phyloP scores from a whole-genome alignment of 2,113 vertebrate species.

The Miniopterus natalensis region DNA sequence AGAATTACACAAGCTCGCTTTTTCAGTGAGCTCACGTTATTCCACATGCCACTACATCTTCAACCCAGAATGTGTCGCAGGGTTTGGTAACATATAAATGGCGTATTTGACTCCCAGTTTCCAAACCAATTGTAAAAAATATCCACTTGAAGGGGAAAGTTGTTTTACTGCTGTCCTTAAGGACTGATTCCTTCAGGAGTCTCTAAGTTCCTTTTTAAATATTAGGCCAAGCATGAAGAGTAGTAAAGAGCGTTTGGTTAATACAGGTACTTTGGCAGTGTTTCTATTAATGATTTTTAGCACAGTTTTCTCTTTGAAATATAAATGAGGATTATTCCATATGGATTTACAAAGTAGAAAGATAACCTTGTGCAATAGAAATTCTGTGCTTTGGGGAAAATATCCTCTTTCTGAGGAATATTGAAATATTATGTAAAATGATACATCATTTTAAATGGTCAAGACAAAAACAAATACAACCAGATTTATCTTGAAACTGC shows the following conservation, averaged over 20 bases:
- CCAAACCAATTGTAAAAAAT: neutral
- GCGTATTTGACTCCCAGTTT: neutral
- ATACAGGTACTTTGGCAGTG: neutral
- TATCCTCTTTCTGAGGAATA: neutral
- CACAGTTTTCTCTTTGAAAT: neutral
- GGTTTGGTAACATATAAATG: neutral
- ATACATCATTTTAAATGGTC: constrained; percentile 20
- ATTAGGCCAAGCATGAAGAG: neutral
- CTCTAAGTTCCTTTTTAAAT: neutral
- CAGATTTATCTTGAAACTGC: neutral
- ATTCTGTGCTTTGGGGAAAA: neutral
- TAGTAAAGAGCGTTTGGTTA: neutral
- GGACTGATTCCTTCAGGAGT: neutral
- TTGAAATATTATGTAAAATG: too few species aligned
- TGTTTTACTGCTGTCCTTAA: neutral
- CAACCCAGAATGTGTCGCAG: neutral
- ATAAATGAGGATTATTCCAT: neutral
- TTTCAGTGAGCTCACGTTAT: neutral
- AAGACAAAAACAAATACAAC: neutral
- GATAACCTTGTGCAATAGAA: neutral
- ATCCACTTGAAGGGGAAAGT: neutral
- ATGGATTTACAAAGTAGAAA: neutral
- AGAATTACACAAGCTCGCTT: neutral
- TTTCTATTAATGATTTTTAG: neutral
- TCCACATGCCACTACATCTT: neutral